phyloP scores from a whole-genome alignment of 2,888 invertebrate genomes.

The Oegoconia quadripuncta region DNA sequence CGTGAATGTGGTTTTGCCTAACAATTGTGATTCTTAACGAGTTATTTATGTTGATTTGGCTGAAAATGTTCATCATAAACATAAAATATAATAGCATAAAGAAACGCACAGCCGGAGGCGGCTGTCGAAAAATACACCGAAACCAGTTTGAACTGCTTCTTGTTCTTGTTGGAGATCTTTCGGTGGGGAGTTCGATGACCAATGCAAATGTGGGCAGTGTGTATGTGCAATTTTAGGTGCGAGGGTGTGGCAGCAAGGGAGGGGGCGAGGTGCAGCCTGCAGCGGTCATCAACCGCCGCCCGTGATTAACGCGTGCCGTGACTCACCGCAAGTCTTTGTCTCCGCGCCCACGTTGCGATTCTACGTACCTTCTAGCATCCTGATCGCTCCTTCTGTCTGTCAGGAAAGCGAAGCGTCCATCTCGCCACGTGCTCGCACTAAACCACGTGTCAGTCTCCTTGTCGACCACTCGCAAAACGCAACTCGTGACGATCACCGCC shows the following conservation, averaged over 20 bases:
- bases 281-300: constrained; percentile 61
- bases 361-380: constrained; percentile 36
- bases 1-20: neutral
- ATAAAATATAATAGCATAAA: constrained; percentile 53
- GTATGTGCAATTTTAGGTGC: constrained; percentile 57
- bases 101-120: constrained; percentile 36
- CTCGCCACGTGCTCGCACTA: constrained; percentile 39
- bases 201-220: constrained; percentile 52
- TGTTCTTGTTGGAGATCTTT: constrained; percentile 66
- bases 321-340: constrained; percentile 55
- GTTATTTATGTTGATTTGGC: constrained; percentile 24
- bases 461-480: constrained; percentile 11
- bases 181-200: constrained; percentile 71
- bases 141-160: constrained; percentile 74
- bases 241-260: constrained; percentile 54
- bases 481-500: constrained; percentile 69
- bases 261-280: constrained; percentile 50
- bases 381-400: constrained; percentile 16
- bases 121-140: constrained; percentile 61
- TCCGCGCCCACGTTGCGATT: constrained; percentile 40
- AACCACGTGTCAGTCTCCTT: constrained; percentile 21
- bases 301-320: constrained; percentile 60
- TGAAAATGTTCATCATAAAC: constrained; percentile 29
- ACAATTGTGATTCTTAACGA: constrained; percentile 6
- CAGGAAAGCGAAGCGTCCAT: constrained; percentile 16